Conservation (phyloP, 2,113 vertebrate genomes). For the Chrysemys picta region DNA sequence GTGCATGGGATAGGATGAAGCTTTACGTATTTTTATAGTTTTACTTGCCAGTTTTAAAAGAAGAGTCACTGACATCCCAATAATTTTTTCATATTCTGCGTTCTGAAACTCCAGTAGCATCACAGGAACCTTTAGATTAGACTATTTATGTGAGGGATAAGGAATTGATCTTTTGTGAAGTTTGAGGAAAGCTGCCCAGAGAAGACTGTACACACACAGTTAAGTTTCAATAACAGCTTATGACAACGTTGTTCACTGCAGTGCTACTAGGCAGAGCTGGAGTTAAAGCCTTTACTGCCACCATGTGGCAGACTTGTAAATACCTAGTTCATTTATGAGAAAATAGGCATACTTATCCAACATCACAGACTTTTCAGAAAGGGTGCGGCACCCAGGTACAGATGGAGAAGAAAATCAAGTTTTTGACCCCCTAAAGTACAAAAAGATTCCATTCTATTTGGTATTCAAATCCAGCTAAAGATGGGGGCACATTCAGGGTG, state of each 20-base stretch:
- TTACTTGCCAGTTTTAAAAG: not conserved
- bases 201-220: not conserved
- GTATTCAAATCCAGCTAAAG: not conserved
- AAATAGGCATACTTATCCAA: rapidly evolving
- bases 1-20: not conserved
- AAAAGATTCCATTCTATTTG: not conserved
- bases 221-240: not conserved
- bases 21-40: not conserved
- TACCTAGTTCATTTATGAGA: not conserved
- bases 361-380: not conserved
- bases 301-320: conserved; percentile 46
- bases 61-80: not conserved
- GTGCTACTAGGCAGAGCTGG: not conserved
- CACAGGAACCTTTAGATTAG: not conserved
- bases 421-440: not conserved
- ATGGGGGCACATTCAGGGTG: not conserved
- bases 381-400: not conserved
- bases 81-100: not conserved
- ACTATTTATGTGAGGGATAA: not conserved
- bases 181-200: not conserved
- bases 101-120: not conserved
- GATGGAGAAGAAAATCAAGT: not conserved
- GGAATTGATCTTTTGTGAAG: not conserved
- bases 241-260: not conserved
- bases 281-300: conserved; percentile 70